phyloP scores from a whole-genome alignment of 2,888 invertebrate species.

The Caenorhabditis drosophilae region DNA sequence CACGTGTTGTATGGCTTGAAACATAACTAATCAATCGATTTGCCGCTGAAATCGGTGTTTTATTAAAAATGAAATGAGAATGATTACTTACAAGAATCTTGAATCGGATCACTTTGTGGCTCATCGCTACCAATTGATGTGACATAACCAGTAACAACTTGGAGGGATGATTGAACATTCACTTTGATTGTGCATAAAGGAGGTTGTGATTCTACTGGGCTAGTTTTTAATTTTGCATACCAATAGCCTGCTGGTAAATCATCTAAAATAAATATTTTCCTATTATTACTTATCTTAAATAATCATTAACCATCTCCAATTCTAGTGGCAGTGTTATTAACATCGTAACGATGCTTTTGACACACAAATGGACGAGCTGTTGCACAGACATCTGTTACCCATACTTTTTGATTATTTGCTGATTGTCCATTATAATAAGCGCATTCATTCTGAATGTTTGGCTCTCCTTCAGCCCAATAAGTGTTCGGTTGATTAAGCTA shows the following conservation, averaged over 20 bases:
- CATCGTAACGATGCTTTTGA: conserved; percentile 54
- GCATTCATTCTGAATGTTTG: conserved; percentile 41
- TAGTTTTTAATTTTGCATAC: conserved; percentile 38
- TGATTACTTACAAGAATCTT: conserved; percentile 15
- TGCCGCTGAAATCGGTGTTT: conserved; percentile 9
- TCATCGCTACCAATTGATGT: conserved; percentile 35
- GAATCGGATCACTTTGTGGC: conserved; percentile 44
- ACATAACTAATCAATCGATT: conserved; percentile 52
- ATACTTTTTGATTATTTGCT: conserved; percentile 17
- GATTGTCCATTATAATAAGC: conserved; percentile 33
- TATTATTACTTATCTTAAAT: not conserved
- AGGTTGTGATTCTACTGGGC: conserved; percentile 10
- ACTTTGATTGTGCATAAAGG: conserved; percentile 25
- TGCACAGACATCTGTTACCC: conserved; percentile 43
- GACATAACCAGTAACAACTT: conserved; percentile 49
- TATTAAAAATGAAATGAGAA: not conserved
- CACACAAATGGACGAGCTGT: conserved; percentile 44
- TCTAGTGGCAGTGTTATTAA: conserved; percentile 31
- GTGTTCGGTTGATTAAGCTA: conserved; percentile 27
- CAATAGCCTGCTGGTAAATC: conserved; percentile 53
- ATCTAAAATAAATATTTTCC: conserved; percentile 11
- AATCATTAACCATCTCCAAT: conserved; percentile 33
- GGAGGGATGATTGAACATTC: conserved; percentile 53
- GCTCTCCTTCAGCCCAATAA: conserved; percentile 36
- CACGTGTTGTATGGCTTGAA: conserved; percentile 27